Base-by-base conservation (phyloP, 2,113 vertebrate genomes). In the Menura novaehollandiae region DNA sequence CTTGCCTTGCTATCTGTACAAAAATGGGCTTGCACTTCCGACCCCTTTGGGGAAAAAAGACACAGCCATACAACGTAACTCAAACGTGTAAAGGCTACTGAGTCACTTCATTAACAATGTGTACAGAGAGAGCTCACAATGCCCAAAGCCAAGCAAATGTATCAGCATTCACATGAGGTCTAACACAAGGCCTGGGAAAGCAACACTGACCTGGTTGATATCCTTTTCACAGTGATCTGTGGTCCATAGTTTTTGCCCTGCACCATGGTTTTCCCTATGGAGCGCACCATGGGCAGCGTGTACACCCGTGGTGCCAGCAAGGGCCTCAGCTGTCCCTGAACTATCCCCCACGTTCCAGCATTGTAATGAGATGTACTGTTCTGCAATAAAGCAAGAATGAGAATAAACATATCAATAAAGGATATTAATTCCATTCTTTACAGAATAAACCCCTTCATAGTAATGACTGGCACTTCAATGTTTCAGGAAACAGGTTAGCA, bases 11-110 rank as follows among this genome's bases (percentile, higher is more conserved):
- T 73, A 99, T 99, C 60, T 99, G 98, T 15, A 99, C 98, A 88
- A 99, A 98, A 95, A 99, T 99, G 58, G 98, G 98, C 95, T 99
- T 99, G 98, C 98, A 99, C 77, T 98, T 99, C 77, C 98, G 97
- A 79, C 98, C 98, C 88, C 98, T 98, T 81, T 19, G 55, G n/a
- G 37, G 23, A 12, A 56, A 17, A 78, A 39, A 63, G 35, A 89
- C 28, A 78, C 6, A n/a, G 47, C 16, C 58, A 79, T 13, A 49
- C 2, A 49, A 52, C 43, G 47, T 68, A 76, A 76, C 33, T 93
- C 35, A 10, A 33, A 63, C 26, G 18, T 0, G 1, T 7, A 43
- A 62, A 58, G 37, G 44, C 46, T 41, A 11, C 28, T 6, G 7
- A 69, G 39, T n/a, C 51, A 41, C 24, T 21, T 3, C 1, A 12